Evolutionary conservation across 2,113 vertebrate species (phyloP), one percentile per base, ranked within the genome.

Genomic region (Turdus rufiventris): DNA sequence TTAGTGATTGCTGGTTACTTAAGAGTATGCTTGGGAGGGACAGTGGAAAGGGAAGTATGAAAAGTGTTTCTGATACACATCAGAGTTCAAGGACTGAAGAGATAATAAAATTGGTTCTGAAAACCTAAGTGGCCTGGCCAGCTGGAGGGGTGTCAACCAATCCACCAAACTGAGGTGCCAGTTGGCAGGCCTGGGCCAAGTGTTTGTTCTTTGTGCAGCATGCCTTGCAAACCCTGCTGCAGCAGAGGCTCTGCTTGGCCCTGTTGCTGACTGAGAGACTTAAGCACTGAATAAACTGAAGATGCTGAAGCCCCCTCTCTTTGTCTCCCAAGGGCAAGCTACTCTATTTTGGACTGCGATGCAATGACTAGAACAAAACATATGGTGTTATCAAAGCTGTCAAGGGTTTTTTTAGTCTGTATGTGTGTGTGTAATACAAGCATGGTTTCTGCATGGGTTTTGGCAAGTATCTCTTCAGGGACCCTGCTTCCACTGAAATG

Each of bases 241-340:
- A 87, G 66, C 89, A 95, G 91, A 73, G 93, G 81, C 89, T 75
- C 50, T 73, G 53, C 25, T 51, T 79, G 74, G 85, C 78, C 71
- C 40, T 42, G 9, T 23, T 85, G 61, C 76, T 94, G 48, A 38
- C 70, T 34, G 57, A 72, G 56, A 92, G 74, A 53, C 24, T 42
- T 70, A 25, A 81, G 10, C 48, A 23, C 62, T 61, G 61, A 85
- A 80, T 48, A 80, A 92, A 84, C 47, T 16, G 23, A 71, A 86
- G 89, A 72, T 63, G 29, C 33, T 45, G 74, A 70, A 73, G 54
- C 50, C 34, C 88, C 15, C 13, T 47, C 18, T 83, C 43, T 48
- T 34, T 85, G 33, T 58, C 42, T 95, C 87, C 66, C 26, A 56
- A 33, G 54, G 62, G 54, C 50, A 45, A 50, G 48, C 50, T n/a